Conservation (phyloP, 2,113 vertebrate genomes). For the Calidris pygmaea region DNA sequence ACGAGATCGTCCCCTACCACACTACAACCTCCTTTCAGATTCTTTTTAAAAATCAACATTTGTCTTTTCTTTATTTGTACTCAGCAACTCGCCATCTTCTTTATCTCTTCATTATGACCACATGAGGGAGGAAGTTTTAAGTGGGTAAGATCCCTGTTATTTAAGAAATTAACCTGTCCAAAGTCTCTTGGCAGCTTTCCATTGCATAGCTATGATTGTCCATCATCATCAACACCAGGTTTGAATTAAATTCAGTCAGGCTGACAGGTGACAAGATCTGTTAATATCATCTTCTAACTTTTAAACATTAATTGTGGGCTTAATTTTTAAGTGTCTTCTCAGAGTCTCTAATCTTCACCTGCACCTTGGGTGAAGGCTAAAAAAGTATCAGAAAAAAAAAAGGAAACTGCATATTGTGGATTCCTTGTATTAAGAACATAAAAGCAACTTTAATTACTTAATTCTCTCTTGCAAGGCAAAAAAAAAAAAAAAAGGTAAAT, state of each 20-base stretch:
- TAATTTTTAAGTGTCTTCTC: not conserved
- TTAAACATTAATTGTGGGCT: not conserved
- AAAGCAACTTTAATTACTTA: not conserved
- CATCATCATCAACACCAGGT: not conserved
- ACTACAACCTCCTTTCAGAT: not conserved
- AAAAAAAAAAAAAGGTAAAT: not conserved
- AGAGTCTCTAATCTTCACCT: not conserved
- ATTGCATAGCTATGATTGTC: not conserved
- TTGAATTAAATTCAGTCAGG: not conserved
- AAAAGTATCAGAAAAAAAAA: not conserved
- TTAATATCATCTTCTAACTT: not conserved
- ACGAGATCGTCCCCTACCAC: rapidly evolving
- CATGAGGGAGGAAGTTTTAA: not conserved
- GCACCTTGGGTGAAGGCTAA: not conserved
- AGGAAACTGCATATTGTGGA: not conserved
- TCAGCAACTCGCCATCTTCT: not conserved
- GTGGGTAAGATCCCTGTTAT: not conserved
- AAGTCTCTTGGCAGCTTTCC: not conserved
- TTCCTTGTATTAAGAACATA: not conserved
- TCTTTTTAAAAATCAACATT: not conserved
- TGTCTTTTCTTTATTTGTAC: not conserved
- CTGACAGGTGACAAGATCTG: not conserved
- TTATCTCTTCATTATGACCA: not conserved
- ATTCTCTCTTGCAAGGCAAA: not conserved
- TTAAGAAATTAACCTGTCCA: not conserved